Base-by-base conservation (phyloP, 2,888 invertebrate genomes). In the Frankliniella intonsa region DNA sequence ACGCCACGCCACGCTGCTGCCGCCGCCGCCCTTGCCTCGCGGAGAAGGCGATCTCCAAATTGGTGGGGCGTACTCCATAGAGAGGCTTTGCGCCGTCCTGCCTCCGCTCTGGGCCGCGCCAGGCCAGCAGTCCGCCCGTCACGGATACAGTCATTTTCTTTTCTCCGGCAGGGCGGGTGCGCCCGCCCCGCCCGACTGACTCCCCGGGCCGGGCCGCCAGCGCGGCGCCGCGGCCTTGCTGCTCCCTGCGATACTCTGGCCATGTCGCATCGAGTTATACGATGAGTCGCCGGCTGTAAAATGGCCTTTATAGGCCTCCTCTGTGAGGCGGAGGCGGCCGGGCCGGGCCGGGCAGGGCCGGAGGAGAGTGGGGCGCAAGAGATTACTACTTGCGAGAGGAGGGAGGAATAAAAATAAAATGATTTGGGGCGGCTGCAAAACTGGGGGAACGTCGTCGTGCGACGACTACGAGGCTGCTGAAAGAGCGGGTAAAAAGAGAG, bases 71-170 rank as follows among this genome's bases (percentile, higher is more conserved):
- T 38, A 38, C 38, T 38, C 38, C 5, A 38, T 38, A 38, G 38
- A 38, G 38, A 38, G 55, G 55, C 14, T 5, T 14, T 55, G 17
- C 55, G 55, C 14, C 14, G 14, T 12, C 38, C 38, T 3, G 38
- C 38, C 38, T 38, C 38, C 55, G 55, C 17, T 11, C 51, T n/a
- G 51, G 51, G 10, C 10, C 51, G 51, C 51, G 38, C 38, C 38
- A 38, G 38, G 3, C 38, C 5, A 5, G 3, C 38, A 2, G 38
- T 5, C 5, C 19, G 25, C 11, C 10, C 69, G 69, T 25, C 69
- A 76, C 69, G 69, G 22, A 76, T 76, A 76, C 69, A 76, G 69
- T 76, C 69, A 76, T 76, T 76, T 76, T 76, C 69, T 25, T 76
- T 76, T 76, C 69, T 62, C n/a, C 14, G 38, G 38, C 38, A 5